Percentiles rank a stretch among this genome's conserved stretches.
phyloP scores from a whole-genome alignment of 2,797 vertebrate species.

The Oceanodroma leucorhoa region DNA sequence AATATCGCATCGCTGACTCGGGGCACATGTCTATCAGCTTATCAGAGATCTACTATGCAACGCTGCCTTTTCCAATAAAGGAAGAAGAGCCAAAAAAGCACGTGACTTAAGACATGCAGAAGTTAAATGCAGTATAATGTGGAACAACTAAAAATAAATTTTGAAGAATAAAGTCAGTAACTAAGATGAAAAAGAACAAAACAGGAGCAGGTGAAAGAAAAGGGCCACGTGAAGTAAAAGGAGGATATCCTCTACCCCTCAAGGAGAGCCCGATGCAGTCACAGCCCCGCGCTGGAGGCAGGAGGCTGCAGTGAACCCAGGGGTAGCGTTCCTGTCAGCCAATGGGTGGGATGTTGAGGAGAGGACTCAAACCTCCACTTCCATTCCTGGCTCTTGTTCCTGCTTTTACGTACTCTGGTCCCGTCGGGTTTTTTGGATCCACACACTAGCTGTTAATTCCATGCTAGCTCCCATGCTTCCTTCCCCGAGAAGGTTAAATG shows the following conservation, averaged over 20 bases:
- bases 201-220: background rate
- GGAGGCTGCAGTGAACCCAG: rapidly evolving
- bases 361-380: background rate
- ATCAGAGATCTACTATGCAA: background rate
- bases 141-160: background rate
- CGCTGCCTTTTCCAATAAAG: background rate
- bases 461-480: background rate
- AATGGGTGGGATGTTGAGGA: background rate
- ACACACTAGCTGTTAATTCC: background rate
- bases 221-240: background rate
- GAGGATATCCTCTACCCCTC: rapidly evolving
- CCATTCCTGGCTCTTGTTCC: background rate
- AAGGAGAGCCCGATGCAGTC: rapidly evolving
- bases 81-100: background rate
- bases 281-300: background rate
- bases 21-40: background rate
- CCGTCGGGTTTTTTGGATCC: background rate
- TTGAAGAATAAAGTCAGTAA: background rate
- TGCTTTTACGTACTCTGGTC: background rate
- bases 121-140: background rate
- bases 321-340: background rate
- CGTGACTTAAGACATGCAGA: background rate
- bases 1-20: background rate
- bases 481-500: background rate
- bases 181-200: background rate